Evolutionary conservation across 2,888 invertebrate genomes (phyloP), one percentile per base, ranked within the genome.

Genomic region (Cryptosula pallasiana): DNA sequence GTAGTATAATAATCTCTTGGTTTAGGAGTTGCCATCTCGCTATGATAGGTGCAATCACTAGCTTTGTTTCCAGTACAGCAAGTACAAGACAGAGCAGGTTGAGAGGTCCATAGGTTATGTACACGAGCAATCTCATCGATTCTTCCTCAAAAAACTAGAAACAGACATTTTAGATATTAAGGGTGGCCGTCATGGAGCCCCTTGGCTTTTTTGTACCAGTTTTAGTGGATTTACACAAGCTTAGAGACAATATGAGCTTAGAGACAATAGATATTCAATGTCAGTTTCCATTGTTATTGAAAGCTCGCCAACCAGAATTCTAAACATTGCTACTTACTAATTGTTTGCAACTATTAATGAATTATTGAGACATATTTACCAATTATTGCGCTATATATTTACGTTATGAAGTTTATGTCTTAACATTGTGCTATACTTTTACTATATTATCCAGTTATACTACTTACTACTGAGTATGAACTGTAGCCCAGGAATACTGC

Each of bases 11-110:
- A 32, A 63, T 32, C 13, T 63, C 9, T 32, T 63, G 63, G 32
- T 63, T 63, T 32, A 63, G 9, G 29, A 27, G 9, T 9, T 25
- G 29, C 9, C 27, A 63, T 20, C 34, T 20, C 3, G 9, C 32
- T 3, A 63, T n/a, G 5, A 63, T 63, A 32, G 63, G 63, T 16
- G 32, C 1, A 25, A 27, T 16, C 13, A 63, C 63, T 3, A 63
- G 63, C 13, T 25, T 32, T 5, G n/a, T 32, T 34, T 63, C 63
- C 2, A 63, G 34, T 13, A 63, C 2, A 34, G 63, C 20, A 9
- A 63, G 63, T 27, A 34, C 63, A 2, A 63, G 2, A 34, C 63
- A 63, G 29, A 63, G n/a, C 1, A 63, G 29, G 63, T 63, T 63
- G 5, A 63, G 34, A 9, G 63, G 63, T 29, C 32, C 63, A 34